Base-by-base conservation (phyloP, 2,888 invertebrate species). In the Silvanus unidentatus region DNA sequence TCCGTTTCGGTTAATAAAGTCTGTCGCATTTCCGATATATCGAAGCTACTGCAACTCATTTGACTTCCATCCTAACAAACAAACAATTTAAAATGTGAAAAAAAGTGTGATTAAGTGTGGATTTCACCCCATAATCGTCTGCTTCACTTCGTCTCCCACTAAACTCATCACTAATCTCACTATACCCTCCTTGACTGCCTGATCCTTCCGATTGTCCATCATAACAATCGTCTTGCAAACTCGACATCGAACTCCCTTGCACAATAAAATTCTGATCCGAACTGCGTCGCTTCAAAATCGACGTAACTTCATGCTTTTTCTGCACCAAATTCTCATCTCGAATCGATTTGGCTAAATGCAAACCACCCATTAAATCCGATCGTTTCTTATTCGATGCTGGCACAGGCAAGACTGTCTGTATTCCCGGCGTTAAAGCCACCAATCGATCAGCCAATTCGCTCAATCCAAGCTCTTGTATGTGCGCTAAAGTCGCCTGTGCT, bases 401-500 rank as follows among this genome's bases (percentile, higher is more conserved):
- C 28, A 65, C 56, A 1, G 70, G 69, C 11, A 60, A 47, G 2
- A 62, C 60, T n/a, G 73, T 71, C 62, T 81, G 80, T 0, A 84
- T 82, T 14, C 81, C 78, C 0, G 82, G 79, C 64, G 85, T 86
- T 0, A 82, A 78, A 1, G 76, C 66, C 48, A 85, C 75, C 81
- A 85, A 84, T 8, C 81, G 77, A 32, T 79, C 78, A 8, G 87
- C 79, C 40, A 88, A 73, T 53, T 81, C 81, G 48, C 86, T 78
- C 13, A 90, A 75, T 2, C 88, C 88, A 10, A 88, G 80, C 53
- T 86, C 85, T 57, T 84, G 82, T 0, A 90, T 73, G 53, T 88
- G 80, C 40, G 85, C 82, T 2, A 94, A 68, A 1, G 92, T 92
- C 50, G 89, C 88, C 67, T 89, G 88, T 40, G 88, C 92, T 70